Base-by-base conservation (phyloP, 92 coral and sea anemone genomes). In the Zoanthus sansibaricus region DNA sequence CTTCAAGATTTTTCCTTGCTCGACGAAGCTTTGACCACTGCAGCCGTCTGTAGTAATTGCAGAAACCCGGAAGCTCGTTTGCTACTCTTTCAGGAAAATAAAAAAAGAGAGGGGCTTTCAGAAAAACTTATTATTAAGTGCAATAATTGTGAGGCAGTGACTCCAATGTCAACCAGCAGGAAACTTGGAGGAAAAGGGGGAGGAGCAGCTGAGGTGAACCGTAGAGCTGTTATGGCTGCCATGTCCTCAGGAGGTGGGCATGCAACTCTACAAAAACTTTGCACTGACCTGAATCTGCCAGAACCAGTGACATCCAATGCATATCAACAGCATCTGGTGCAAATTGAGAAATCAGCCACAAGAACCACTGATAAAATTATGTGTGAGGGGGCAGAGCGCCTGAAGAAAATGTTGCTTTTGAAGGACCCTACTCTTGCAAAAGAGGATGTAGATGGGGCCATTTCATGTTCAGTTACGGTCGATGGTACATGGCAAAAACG, bases 161-260 rank as follows among this genome's bases (percentile, higher is more conserved):
- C 75, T 44, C 75, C 75, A 32, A 9, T 71, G 49, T 71, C 75
- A 71, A 44, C 42, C 75, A 32, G 75, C 15, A 20, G 62, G 42
- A 37, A 37, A 37, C 42, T 37, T 37, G 42, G 42, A 37, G 42
- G 42, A 37, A 37, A 37, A 37, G 21, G 45, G 42, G 47, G 42
- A 37, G 42, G 42, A 37, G 42, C 42, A 37, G 42, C 42, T 37
- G 42, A 37, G 42, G 42, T 37, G 5, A 75, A 75, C 49, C 79
- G 64, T 25, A 33, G 45, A 17, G 47, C 79, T 46, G 61, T 75
- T 14, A 58, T 75, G 79, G 79, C 46, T 46, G 9, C 79, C n/a
- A 75, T 18, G 64, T 49, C 79, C 79, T 51, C 79, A 75, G 79
- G 44, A 46, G 61, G 61, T 47, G 78, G 61, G 32, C 78, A 56